Evolutionary conservation across 2,888 invertebrate species (phyloP), one percentile per base, ranked within the genome.

Genomic region (Leptinotarsa rubiginosa): DNA sequence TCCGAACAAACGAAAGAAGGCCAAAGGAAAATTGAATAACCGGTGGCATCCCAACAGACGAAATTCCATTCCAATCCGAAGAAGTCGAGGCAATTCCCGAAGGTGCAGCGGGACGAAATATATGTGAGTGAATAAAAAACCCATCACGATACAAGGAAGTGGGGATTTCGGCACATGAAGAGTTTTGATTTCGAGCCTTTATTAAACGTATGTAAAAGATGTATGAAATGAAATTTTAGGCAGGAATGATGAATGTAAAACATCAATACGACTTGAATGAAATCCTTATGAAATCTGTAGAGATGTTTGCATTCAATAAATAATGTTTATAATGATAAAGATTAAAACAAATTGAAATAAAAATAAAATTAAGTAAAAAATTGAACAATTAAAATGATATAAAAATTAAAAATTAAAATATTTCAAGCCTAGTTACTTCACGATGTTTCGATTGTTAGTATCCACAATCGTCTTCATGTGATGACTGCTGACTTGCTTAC

Each of bases 31-130:
- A 68, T 56, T 47, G 54, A 52, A 68, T 68, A 68, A 68, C 52
- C 41, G 52, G 13, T 13, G 22, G 25, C 54, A 54, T 54, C 47
- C 31, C 49, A 31, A 67, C 49, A 67, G 67, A 49, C 52, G 31
- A 41, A 54, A 68, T 68, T 68, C 68, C 20, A 54, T 68, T 54
- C 41, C 68, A 52, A 68, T 68, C 54, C 41, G 54, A 56, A 67
- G 50, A 67, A 54, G 56, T 68, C 68, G 31, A 15, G 62, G 62
- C 62, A 62, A 62, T 62, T 41, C 62, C 31, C 62, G 16, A 16
- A 62, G 62, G 62, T 62, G 62, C 62, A 62, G 31, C 31, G 16
- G 31, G 62, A 31, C 31, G 62, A 31, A 20, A 41, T 41, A 31
- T 62, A 62, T 41, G 62, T 62, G 62, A 62, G 31, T 62, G 62